Percentiles rank a stretch among this genome's conserved stretches.
Evolutionary conservation across 2,797 vertebrate genomes (phyloP).

Genomic region (Falco rusticolus): DNA sequence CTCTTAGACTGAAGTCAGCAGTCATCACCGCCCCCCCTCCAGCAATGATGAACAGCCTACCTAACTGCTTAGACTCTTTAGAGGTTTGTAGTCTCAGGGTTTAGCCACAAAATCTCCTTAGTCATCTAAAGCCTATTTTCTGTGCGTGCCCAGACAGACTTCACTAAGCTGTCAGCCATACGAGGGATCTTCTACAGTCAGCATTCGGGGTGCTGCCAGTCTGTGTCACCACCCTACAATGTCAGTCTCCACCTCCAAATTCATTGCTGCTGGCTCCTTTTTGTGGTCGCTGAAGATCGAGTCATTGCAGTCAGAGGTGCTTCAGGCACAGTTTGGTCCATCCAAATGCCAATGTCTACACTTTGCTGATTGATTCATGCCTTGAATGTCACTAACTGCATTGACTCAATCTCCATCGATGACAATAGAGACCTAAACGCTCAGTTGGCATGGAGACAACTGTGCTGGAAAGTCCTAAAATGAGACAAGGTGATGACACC

Average conservation of each 20-base stretch:
- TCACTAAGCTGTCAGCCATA: background rate
- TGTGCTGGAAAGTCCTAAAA: background rate
- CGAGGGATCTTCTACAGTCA: background rate
- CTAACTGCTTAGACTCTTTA: background rate
- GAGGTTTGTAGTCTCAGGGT: background rate
- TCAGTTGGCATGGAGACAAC: background rate
- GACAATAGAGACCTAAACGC: background rate
- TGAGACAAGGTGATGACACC: background rate
- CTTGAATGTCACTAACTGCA: background rate
- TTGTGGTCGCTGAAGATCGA: background rate
- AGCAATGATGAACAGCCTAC: background rate
- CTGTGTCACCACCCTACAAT: background rate
- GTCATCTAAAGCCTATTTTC: slow-evolving; percentile 42
- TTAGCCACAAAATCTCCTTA: slow-evolving; percentile 43
- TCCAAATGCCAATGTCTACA: fast-evolving
- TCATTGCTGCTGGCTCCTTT: fast-evolving
- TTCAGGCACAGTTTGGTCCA: background rate
- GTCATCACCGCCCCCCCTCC: background rate
- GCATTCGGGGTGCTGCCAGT: background rate
- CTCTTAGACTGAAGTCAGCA: background rate
- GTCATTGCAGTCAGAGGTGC: background rate
- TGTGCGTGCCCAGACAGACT: background rate
- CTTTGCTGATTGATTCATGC: background rate
- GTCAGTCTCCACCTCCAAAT: background rate
- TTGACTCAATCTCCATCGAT: background rate